These are phyloP conservation scores for Megaceryle alcyon DNA, from an alignment of 2,797 vertebrate genomes.

Conservation along the genomic window DNA sequence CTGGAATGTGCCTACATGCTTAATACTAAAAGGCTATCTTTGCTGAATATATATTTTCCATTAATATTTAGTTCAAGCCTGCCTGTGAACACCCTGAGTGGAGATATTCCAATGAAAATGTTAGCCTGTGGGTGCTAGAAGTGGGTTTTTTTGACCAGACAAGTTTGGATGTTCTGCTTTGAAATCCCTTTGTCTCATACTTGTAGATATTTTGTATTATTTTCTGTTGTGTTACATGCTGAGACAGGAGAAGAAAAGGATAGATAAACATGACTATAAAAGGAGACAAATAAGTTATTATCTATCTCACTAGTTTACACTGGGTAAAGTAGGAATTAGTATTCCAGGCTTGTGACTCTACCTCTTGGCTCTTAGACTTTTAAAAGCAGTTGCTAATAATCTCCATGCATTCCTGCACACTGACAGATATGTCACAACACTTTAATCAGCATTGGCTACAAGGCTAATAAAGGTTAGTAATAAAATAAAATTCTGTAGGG, in stretches of 20 bases:
- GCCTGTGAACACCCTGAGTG: background rate
- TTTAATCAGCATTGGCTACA: constrained; percentile 74
- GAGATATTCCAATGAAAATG: background rate
- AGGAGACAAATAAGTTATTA: constrained; percentile 10
- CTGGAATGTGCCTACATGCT: background rate
- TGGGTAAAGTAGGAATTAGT: constrained; percentile 64
- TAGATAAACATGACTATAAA: constrained; percentile 39
- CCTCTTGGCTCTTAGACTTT: constrained; percentile 70
- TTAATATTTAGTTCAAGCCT: background rate
- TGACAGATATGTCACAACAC: constrained; percentile 70
- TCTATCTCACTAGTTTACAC: background rate
- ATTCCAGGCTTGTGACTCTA: constrained; percentile 63
- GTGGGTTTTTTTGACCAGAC: background rate
- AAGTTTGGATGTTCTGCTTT: background rate
- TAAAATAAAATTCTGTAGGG: constrained; percentile 77
- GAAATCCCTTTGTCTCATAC: background rate
- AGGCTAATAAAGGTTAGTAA: constrained; percentile 78
- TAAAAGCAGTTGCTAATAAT: constrained; percentile 78
- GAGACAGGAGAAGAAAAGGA: constrained; percentile 9
- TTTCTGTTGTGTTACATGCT: background rate
- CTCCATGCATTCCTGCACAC: constrained; percentile 67
- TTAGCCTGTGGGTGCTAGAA: background rate
- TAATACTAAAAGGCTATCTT: background rate
- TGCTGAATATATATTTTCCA: background rate
- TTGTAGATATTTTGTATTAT: constrained; percentile 12